These are phyloP conservation scores for Planococcus citri DNA, from an alignment of 1,140 invertebrate species.

Conservation along the genomic window DNA sequence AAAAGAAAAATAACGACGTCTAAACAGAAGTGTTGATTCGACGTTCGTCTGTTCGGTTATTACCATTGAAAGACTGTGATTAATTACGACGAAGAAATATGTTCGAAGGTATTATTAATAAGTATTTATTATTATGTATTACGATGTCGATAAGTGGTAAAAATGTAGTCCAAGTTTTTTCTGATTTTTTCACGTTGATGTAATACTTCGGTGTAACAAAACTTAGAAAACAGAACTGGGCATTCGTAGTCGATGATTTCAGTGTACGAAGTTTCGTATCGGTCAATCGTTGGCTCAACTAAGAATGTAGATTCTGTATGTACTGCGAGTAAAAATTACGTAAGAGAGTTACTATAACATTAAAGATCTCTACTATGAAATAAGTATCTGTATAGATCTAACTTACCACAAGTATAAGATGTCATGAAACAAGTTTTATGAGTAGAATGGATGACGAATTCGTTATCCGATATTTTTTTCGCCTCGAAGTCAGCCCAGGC, in stretches of 20 bases:
- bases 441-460: slow-evolving; percentile 44
- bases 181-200: slow-evolving; percentile 48
- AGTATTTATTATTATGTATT: no score
- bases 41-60: no score
- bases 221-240: slow-evolving; percentile 39
- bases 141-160: no score
- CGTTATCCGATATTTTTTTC: slow-evolving; percentile 35
- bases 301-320: neutral
- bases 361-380: no score
- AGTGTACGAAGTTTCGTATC: slow-evolving; percentile 36
- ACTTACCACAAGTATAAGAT: slow-evolving; percentile 47
- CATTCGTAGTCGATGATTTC: slow-evolving; percentile 51
- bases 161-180: slow-evolving; percentile 33
- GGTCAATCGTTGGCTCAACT: neutral
- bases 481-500: slow-evolving; percentile 45
- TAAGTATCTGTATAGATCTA: no score
- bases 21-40: no score
- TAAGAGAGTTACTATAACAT: no score
- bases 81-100: no score
- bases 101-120: no score
- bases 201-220: slow-evolving; percentile 46
- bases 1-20: no score
- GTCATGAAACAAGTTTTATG: slow-evolving; percentile 50
- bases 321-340: neutral
- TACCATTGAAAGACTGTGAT: no score